Conservation (phyloP, 2,888 invertebrate species). For the Panzeria rudis region DNA sequence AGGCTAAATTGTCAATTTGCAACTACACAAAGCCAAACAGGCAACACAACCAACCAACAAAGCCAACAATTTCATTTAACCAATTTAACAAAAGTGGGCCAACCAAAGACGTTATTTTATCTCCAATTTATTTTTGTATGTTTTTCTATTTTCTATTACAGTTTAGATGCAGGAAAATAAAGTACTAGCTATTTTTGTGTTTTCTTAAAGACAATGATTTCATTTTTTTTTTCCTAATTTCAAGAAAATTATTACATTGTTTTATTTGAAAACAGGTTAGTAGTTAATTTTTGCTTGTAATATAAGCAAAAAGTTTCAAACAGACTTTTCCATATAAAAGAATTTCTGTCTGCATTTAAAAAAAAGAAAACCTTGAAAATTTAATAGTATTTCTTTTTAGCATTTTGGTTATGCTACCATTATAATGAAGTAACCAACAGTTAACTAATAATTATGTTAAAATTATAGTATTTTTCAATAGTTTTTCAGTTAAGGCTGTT, state of each 20-base stretch:
- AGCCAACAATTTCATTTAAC: constrained; percentile 51
- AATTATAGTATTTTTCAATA: constrained; percentile 46
- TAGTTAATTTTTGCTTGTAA: constrained; percentile 49
- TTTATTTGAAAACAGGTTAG: constrained; percentile 70
- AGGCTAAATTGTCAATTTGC: constrained; percentile 83
- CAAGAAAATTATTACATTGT: constrained; percentile 65
- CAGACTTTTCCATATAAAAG: constrained; percentile 14
- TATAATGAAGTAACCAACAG: constrained; percentile 39
- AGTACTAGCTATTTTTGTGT: constrained; percentile 9
- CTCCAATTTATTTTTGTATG: constrained; percentile 37
- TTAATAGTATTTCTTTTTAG: constrained; percentile 27
- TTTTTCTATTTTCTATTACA: constrained; percentile 33
- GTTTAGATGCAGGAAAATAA: constrained; percentile 1
- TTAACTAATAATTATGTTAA: constrained; percentile 55
- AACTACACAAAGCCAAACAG: constrained; percentile 62
- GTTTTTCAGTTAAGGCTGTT: constrained; percentile 20
- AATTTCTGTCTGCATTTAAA: not conserved
- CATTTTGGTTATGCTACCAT: not conserved
- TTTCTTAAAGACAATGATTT: constrained; percentile 41
- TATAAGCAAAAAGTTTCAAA: not conserved
- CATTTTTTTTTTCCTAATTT: constrained; percentile 7
- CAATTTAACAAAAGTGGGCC: constrained; percentile 67
- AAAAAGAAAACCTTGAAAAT: constrained; percentile 55
- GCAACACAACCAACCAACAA: constrained; percentile 11
- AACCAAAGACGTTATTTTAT: constrained; percentile 54